Evolutionary conservation across 2,113 vertebrate species (phyloP), one percentile per base, ranked within the genome.

Genomic region (Entomyzon cyanotis): DNA sequence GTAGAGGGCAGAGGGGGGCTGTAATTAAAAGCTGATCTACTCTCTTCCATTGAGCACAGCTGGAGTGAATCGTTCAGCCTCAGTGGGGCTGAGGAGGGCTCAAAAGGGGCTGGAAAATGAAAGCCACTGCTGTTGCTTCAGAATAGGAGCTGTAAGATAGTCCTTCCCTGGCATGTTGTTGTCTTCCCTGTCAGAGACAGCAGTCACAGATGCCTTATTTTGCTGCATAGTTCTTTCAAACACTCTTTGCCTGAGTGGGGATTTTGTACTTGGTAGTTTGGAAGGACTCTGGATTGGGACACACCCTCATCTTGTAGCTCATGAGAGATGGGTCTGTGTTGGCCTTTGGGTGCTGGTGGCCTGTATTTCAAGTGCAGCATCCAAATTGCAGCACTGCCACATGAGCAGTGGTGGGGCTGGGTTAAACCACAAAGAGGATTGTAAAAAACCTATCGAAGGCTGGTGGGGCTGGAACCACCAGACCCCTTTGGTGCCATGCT

Each of bases 381-480:
- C 68, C 49, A 64, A 76, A 60, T 37, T 3, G 10, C 39, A 42
- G 35, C 44, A 64, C 18, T 55, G 35, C 21, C 50, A 46, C 6
- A 1, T 8, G 19, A 74, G 37, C 15, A 86, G 39, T 1, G 2
- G 12, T n/a, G 70, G 13, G 67, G 22, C 27, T 76, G 52, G 28
- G 13, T 76, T 27, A 39, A 10, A 31, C 18, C 42, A 21, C 53
- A 6, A 15, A 15, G 9, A 50, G 28, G 4, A 49, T 0, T 0
- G 25, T 16, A 47, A 68, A 63, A 24, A 63, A 64, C 7, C 25
- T 30, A 47, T 35, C 9, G 64, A 73, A 80, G 20, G 58, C 35
- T 93, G 39, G 25, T 59, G 35, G 35, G 44, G 33, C 39, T 50
- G 56, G 42, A 85, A 49, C 19, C 4, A 35, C n/a, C 75, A 31